phyloP scores from a whole-genome alignment of 2,113 vertebrate species.

The Cebidichthys violaceus region DNA sequence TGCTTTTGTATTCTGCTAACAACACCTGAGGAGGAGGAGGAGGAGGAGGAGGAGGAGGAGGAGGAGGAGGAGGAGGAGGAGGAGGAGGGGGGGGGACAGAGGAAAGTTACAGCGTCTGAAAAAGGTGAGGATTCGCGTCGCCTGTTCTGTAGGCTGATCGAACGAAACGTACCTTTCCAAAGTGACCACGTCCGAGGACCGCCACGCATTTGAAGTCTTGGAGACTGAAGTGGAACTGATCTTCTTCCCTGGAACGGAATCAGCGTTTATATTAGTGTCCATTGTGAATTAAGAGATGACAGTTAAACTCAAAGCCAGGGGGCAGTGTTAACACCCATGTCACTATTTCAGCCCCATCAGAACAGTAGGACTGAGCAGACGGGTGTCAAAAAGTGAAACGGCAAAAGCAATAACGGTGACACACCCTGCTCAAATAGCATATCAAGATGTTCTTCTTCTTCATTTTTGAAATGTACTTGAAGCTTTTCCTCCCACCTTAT shows the following conservation, averaged over 20 bases:
- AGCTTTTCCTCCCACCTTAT: conserved; percentile 83
- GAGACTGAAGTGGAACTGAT: conserved; percentile 93
- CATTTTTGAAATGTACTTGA: neutral
- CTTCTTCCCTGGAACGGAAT: conserved; percentile 86
- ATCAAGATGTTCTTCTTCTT: neutral
- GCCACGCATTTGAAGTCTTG: conserved; percentile 96
- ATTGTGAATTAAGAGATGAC: neutral
- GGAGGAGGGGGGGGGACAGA: no score
- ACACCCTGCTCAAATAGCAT: neutral
- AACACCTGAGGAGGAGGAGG: conserved; percentile 86
- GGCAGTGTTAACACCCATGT: conserved; percentile 40
- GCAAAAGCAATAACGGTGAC: neutral
- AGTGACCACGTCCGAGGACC: conserved; percentile 97
- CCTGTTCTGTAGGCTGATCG: neutral
- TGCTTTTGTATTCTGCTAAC: conserved; percentile 96
- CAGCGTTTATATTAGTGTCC: neutral
- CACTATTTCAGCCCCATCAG: neutral
- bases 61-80: no score
- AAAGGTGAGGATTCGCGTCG: no score
- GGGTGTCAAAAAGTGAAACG: neutral
- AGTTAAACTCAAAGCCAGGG: conserved; percentile 31
- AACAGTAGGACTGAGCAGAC: neutral
- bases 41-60: no score
- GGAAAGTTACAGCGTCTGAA: neutral
- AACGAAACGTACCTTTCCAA: conserved; percentile 90